These are phyloP conservation scores for Corythornis madagascariensis DNA, from an alignment of 2,113 vertebrate genomes.

Conservation along the genomic window DNA sequence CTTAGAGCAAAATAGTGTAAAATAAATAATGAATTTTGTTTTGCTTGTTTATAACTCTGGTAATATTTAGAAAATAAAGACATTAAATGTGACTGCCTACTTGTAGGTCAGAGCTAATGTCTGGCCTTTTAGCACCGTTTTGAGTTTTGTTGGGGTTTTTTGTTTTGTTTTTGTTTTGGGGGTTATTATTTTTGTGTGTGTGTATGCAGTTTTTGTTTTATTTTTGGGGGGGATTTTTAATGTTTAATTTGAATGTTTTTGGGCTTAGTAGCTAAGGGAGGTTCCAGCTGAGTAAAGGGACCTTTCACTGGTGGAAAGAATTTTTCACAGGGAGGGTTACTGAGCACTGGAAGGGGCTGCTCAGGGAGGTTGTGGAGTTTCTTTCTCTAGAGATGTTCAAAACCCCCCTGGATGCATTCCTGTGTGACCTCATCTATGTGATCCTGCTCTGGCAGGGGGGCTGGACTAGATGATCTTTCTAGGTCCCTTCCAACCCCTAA, in stretches of 20 bases:
- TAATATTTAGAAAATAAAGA: neutral
- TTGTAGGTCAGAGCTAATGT: neutral
- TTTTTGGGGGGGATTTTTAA: too few species aligned
- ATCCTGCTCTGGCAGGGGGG: too few species aligned
- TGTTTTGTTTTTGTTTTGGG: accelerated
- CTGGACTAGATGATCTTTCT: too few species aligned
- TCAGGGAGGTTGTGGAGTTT: too few species aligned
- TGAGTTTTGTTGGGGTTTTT: neutral
- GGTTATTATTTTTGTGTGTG: too few species aligned
- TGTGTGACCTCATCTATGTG: too few species aligned
- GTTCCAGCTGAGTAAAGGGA: neutral
- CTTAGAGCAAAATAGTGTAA: neutral
- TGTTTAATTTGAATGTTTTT: neutral
- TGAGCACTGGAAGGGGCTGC: too few species aligned
- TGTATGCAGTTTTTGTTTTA: too few species aligned
- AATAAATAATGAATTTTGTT: neutral
- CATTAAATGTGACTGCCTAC: neutral
- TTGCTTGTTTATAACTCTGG: neutral
- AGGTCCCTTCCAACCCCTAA: too few species aligned
- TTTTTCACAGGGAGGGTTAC: too few species aligned
- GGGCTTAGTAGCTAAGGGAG: neutral
- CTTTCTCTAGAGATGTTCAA: too few species aligned
- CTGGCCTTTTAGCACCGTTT: neutral
- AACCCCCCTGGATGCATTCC: too few species aligned
- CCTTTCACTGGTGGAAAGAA: neutral